Base-by-base conservation (phyloP, 2,797 vertebrate genomes). In the Rhabdophis nuchalis region DNA sequence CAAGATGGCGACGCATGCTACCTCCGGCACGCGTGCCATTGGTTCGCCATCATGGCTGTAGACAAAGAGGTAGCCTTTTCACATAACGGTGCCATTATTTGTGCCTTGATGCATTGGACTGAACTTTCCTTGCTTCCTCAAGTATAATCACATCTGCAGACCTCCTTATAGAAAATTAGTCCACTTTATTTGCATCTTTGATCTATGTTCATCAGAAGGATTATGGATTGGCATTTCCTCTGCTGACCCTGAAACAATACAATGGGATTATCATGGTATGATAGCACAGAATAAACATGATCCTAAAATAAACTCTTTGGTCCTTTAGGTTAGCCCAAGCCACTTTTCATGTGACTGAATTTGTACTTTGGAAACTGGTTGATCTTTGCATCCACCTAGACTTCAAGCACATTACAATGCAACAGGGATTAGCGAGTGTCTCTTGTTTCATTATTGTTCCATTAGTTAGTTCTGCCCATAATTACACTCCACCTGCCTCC, bases 281-380 rank as follows among this genome's bases (percentile, higher is more conserved):
- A 36, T 91, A 64, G 36, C 54, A 32, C 52, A 54, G 52, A 72
- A 89, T 92, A 57, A 92, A 61, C 27, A 25, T 61, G 68, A 88
- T 82, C 68, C 68, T 25, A 88, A 92, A 82, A 82, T 72, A 82
- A 58, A 88, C 68, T 72, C 60, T 82, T 29, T 36, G 50, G 86
- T 82, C 68, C 32, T 88, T 82, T 25, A 27, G 56, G 54, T 82
- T 50, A 58, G 56, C 12, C 56, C 52, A 32, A 89, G n/a, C 72
- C n/a, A n/a, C 12, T 87, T 88, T 87, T 87, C 86, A 87, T 87
- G 64, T 82, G 86, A 92, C 29, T 88, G 68, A 82, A 91, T 88
- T 54, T 88, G 53, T 46, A 88, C 86, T 91, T 91, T 88, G 5
- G 61, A 91, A 91, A 91, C 90, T 86, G 36, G 86, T 88, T 91